These are phyloP conservation scores for Neoseiulus cucumeris DNA, from an alignment of 1,140 invertebrate genomes.

Conservation along the genomic window DNA sequence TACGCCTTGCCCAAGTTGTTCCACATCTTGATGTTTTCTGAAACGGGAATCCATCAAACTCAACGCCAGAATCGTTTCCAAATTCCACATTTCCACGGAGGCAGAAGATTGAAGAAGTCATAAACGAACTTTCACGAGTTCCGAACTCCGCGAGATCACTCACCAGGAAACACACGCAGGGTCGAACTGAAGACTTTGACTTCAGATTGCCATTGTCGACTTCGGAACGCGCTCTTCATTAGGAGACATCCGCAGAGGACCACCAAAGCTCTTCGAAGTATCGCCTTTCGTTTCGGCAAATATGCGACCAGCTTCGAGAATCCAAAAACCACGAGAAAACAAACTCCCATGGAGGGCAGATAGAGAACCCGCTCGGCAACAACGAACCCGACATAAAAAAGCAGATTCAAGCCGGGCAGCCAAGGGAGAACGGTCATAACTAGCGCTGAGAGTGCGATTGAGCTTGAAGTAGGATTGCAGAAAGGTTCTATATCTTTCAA, in stretches of 20 bases:
- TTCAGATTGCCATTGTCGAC: background rate
- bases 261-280: background rate
- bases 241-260: background rate
- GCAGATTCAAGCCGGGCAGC: constrained; percentile 66
- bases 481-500: background rate
- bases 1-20: background rate
- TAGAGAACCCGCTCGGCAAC: constrained; percentile 66
- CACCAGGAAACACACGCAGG: background rate
- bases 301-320: background rate
- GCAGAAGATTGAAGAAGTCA: background rate
- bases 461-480: background rate
- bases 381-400: constrained; percentile 71
- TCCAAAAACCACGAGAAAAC: constrained; percentile 38
- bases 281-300: background rate
- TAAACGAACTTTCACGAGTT: background rate
- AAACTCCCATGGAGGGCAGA: constrained; percentile 61
- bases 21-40: constrained; percentile 9
- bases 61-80: background rate
- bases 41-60: background rate
- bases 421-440: constrained; percentile 54
- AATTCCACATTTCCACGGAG: background rate
- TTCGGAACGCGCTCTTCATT: background rate
- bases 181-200: background rate
- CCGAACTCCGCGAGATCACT: background rate
- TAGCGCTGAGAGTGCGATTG: constrained; percentile 22